phyloP scores from a whole-genome alignment of 2,113 vertebrate species.

The Micronycteris hirsuta region DNA sequence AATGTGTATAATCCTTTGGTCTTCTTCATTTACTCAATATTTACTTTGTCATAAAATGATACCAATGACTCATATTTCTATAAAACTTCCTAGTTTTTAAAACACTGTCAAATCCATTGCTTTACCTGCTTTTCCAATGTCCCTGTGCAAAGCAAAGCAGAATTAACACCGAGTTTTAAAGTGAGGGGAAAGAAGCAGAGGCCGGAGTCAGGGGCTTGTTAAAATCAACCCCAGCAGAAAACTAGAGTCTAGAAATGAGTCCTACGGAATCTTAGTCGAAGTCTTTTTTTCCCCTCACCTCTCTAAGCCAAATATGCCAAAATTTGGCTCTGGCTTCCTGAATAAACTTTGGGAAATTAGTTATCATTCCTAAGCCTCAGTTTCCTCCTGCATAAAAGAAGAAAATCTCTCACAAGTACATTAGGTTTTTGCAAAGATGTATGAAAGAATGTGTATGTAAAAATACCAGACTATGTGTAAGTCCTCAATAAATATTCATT shows the following conservation, averaged over 20 bases:
- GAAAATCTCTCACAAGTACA: background rate
- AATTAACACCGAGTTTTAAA: conserved; percentile 32
- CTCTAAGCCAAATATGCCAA: background rate
- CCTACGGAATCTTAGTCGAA: background rate
- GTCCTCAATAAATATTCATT: conserved; percentile 17
- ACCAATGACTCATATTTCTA: background rate
- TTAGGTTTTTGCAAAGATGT: background rate
- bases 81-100: conserved; percentile 6
- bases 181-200: background rate
- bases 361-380: background rate
- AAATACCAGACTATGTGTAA: background rate
- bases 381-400: background rate
- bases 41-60: background rate
- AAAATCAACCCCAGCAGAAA: background rate
- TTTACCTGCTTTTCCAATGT: background rate
- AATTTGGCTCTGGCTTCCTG: background rate
- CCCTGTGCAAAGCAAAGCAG: background rate
- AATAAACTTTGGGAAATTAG: background rate
- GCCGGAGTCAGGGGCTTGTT: background rate
- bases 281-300: background rate
- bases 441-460: background rate
- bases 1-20: background rate
- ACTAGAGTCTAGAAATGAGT: background rate
- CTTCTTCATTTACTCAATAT: background rate
- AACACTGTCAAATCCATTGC: background rate